Evolutionary conservation across 2,797 vertebrate species (phyloP).

Genomic region (Notoglanidium macrostoma): DNA sequence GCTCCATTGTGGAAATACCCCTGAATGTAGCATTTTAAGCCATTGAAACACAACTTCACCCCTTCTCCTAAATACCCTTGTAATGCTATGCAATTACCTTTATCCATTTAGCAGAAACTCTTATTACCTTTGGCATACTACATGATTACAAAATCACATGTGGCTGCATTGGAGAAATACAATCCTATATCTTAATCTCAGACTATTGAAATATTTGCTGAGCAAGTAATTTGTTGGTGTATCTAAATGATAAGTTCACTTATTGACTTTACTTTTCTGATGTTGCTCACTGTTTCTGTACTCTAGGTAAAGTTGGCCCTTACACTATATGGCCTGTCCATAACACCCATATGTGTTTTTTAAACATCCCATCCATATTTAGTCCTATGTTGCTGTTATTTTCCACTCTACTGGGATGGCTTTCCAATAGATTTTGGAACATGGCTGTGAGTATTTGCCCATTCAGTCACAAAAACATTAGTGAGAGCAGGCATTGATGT

Average conservation of each 20-base stretch:
- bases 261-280: not conserved
- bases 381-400: not conserved
- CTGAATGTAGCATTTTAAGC: not conserved
- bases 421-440: not conserved
- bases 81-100: not conserved
- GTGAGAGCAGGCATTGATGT: slow-evolving; percentile 11
- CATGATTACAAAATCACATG: not conserved
- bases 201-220: not conserved
- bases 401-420: not conserved
- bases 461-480: slow-evolving; percentile 1
- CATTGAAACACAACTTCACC: not conserved
- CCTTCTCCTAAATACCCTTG: not conserved
- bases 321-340: not conserved
- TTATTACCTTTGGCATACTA: not conserved
- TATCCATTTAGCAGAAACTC: not conserved
- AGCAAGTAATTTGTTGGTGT: not conserved
- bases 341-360: not conserved
- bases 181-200: not conserved
- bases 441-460: not conserved
- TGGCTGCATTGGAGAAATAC: not conserved
- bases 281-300: not conserved
- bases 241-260: not conserved
- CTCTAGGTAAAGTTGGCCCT: not conserved
- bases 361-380: not conserved
- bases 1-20: not conserved